Evolutionary conservation across 2,888 invertebrate genomes (phyloP), one percentile per base, ranked within the genome.

Genomic region (Dorcus hopei): DNA sequence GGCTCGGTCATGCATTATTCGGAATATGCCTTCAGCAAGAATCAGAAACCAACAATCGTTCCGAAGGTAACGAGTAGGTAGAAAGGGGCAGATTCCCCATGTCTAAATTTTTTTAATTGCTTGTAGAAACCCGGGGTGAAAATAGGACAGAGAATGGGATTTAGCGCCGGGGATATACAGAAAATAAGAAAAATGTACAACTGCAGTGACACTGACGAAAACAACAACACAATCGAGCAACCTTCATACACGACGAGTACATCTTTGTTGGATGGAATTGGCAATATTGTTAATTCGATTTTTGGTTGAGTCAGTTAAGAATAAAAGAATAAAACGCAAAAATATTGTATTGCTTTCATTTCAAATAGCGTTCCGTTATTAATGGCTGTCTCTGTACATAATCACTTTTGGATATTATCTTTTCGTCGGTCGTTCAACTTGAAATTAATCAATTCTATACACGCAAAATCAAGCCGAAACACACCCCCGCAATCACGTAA

Each of bases 1-100:
- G 84, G 86, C 67, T 91, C 91, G 66, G 90, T 92, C 0, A 91
- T 92, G 91, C 92, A 92, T 72, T 92, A 92, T 75, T 91, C 91
- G 0, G 82, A 84, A 19, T 86, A 84, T 49, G 91, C 92, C 3
- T 92, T 92, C 77, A 88, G 91, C 2, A 82, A 71, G 57, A 91
- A 92, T 73, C 84, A 85, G 6, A 79, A 82, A 68, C 85, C 87
- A 11, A 92, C 92, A 0, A 89, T 92, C 52, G 38, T 49, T 38
- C 23, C 54, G 14, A 54, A 54, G 54, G 54, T 48, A 41, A 11
- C 19, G 19, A 19, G 19, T 19, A 19, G 2, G 19, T 2, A 1
- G 2, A 3, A 19, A 19, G 19, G 19, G 3, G 3, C 3, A 19
- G n/a, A 33, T 45, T 43, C 5, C 38, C 14, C 4, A 11, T 11